Evolutionary conservation across 2,888 invertebrate species (phyloP).

Genomic region (Eristalinus aeneus): DNA sequence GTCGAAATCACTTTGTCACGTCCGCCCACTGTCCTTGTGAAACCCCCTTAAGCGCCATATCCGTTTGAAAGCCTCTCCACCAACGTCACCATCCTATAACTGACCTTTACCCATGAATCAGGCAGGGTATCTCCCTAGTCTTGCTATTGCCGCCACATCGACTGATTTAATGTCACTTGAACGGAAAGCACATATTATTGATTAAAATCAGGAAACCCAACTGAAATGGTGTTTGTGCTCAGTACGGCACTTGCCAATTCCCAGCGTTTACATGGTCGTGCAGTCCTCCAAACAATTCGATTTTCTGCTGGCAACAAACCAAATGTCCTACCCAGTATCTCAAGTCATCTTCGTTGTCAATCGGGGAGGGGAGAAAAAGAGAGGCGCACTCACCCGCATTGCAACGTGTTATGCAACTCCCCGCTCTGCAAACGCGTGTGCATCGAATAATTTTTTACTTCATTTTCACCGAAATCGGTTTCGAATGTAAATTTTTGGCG

Average conservation of each 20-base stretch:
- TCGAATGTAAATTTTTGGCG: conserved; percentile 35
- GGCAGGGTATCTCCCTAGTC: background rate
- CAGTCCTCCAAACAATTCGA: background rate
- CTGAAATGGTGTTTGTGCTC: conserved; percentile 1
- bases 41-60: background rate
- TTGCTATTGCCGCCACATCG: background rate
- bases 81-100: background rate
- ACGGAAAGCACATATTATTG: conserved; percentile 44
- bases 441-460: background rate
- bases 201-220: conserved; percentile 40
- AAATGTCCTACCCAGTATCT: background rate
- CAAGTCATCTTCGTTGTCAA: background rate
- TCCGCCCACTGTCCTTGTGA: background rate
- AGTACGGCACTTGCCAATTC: background rate
- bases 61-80: background rate
- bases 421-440: background rate
- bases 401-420: conserved; percentile 59
- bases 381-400: conserved; percentile 42
- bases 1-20: conserved; percentile 45
- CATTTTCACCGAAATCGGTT: conserved; percentile 22
- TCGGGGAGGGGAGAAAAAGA: background rate
- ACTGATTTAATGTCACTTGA: conserved; percentile 45
- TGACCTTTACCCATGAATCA: background rate
- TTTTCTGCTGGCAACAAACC: background rate
- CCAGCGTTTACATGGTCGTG: background rate